Percentiles rank a stretch among this genome's conserved stretches.
Conservation (phyloP, 2,797 vertebrate species). For the Astyanax mexicanus region DNA sequence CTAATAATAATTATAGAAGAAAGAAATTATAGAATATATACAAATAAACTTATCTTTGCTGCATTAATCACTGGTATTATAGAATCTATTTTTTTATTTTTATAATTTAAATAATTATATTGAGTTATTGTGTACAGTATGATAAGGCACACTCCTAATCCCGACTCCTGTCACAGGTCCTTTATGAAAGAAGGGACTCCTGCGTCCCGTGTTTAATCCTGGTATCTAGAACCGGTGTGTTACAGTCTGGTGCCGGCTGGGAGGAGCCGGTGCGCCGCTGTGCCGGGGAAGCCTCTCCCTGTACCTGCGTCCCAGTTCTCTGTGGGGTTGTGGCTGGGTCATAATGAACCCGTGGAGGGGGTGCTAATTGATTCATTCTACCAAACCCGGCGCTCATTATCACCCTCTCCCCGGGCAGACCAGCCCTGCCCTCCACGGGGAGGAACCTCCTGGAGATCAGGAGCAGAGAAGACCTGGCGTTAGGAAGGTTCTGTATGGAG, state of each 20-base stretch:
- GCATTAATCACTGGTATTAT: too few relatives aligned
- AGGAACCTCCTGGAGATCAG: constrained; percentile 3
- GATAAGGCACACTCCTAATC: too few relatives aligned
- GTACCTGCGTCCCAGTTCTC: constrained; percentile 35
- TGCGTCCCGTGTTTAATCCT: too few relatives aligned
- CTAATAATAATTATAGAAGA: too few relatives aligned
- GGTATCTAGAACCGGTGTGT: neutral
- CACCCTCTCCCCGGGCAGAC: constrained; percentile 70
- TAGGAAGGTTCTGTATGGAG: constrained; percentile 64
- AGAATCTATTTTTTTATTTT: too few relatives aligned
- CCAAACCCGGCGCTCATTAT: constrained; percentile 72
- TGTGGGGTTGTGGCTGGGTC: constrained; percentile 56
- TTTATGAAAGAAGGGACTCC: too few relatives aligned
- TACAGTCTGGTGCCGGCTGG: constrained; percentile 17
- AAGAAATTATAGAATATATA: too few relatives aligned
- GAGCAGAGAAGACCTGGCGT: constrained; percentile 55
- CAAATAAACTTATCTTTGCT: too few relatives aligned
- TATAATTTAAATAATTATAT: too few relatives aligned
- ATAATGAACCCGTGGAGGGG: constrained; percentile 72
- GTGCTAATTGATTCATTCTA: constrained; percentile 80
- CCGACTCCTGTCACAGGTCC: too few relatives aligned
- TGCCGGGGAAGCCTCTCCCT: constrained; percentile 28
- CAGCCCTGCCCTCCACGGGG: constrained; percentile 58
- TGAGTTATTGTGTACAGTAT: too few relatives aligned
- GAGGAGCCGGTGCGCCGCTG: too few relatives aligned